Evolutionary conservation across 2,888 invertebrate species (phyloP).

Genomic region (Gryllus longicercus): DNA sequence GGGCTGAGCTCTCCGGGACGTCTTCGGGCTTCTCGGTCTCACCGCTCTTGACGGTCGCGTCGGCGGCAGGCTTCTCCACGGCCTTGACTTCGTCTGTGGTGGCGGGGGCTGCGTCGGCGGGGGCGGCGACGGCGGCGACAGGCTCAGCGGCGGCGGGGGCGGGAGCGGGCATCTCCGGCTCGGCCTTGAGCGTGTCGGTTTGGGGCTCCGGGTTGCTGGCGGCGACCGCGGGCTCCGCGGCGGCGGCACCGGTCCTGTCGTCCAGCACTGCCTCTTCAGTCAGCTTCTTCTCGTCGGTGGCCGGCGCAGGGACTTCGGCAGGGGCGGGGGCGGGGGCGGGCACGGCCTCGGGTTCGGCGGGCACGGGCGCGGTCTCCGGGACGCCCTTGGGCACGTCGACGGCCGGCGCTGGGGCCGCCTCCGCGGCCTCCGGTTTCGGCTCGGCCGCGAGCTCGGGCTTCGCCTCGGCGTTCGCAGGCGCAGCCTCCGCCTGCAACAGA

Average conservation of each 20-base stretch:
- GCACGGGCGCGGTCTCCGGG: slow-evolving; percentile 40
- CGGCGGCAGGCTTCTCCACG: not conserved
- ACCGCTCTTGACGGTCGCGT: not conserved
- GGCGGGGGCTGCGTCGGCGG: no score
- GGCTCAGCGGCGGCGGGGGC: not conserved
- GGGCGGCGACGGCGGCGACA: no score
- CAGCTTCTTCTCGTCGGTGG: slow-evolving; percentile 24
- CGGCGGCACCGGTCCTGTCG: not conserved
- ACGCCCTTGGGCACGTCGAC: slow-evolving; percentile 27
- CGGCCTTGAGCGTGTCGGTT: slow-evolving; percentile 30
- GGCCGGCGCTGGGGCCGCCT: not conserved
- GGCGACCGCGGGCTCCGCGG: slow-evolving; percentile 26
- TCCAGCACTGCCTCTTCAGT: no score
- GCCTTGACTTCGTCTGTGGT: not conserved
- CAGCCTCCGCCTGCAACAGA: no score
- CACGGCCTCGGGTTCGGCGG: slow-evolving; percentile 35
- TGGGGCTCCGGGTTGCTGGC: slow-evolving; percentile 24
- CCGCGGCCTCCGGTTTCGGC: slow-evolving; percentile 45
- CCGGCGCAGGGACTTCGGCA: slow-evolving; percentile 24
- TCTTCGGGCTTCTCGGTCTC: slow-evolving; percentile 19
- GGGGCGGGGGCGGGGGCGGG: slow-evolving; percentile 26
- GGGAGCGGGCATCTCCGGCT: slow-evolving; percentile 31
- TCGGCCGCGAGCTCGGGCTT: slow-evolving; percentile 41
- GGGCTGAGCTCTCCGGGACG: not conserved
- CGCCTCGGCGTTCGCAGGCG: not conserved